Base-by-base conservation (phyloP, 2,888 invertebrate genomes). In the Trisateles emortualis region DNA sequence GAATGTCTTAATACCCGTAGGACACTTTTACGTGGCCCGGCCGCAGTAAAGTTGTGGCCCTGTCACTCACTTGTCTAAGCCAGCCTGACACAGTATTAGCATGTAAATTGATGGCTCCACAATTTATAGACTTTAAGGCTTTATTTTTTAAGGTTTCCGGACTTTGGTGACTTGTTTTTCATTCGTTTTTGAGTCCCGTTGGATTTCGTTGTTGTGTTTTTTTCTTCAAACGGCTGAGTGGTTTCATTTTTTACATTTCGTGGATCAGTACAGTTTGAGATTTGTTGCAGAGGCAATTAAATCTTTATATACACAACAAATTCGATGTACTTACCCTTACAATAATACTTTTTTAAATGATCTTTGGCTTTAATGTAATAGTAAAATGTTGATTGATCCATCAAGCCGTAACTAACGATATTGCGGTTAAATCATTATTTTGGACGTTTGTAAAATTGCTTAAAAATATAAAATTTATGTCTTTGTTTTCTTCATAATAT, bases 51-150 rank as follows among this genome's bases (percentile, higher is more conserved):
- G 78, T 79, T 78, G 64, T 58, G 78, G 72, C 83, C 86, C 72
- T 84, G 88, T 87, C 90, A 88, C 78, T 90, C 89, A 88, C 83
- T 86, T 87, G 88, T 88, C 89, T 52, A 24, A 42, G 57, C 59
- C 84, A 81, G 74, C 67, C 66, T 60, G 68, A 68, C 64, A 36
- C 78, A 73, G 72, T 80, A 87, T 88, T 88, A 87, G 83, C 84
- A 88, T 88, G 81, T 83, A 88, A 88, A 90, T 90, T 90, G 88
- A 89, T 86, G 81, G 78, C 60, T 67, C 69, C 52, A 75, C 75
- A 74, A 85, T 85, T 83, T 83, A 81, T 78, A 58, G 56, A 57
- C 51, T 42, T 57, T 59, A 45, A 55, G 53, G 52, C 42, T 58
- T 54, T 67, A 48, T 50, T 68, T 62, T 69, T 53, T 51, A 54